These are phyloP conservation scores for Scaptodrosophila latifasciaeformis DNA, from an alignment of 2,888 invertebrate genomes.

Conservation along the genomic window DNA sequence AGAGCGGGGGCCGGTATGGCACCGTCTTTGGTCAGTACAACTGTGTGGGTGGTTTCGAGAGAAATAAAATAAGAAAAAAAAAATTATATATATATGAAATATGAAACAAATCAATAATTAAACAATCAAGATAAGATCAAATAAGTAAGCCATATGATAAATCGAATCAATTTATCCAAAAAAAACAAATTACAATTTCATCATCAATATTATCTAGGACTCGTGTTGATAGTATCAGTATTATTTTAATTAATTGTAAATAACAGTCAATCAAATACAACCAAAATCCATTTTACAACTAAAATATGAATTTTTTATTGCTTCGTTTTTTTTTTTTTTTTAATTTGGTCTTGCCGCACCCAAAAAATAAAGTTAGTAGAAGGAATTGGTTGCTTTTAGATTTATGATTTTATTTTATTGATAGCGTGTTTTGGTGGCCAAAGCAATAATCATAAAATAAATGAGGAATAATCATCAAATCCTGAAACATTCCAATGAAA, in stretches of 20 bases:
- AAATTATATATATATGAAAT: conserved; percentile 15
- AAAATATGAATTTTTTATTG: not conserved
- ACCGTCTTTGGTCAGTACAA: conserved; percentile 75
- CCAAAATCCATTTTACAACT: conserved; percentile 25
- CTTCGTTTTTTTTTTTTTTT: not conserved
- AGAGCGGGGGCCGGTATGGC: conserved; percentile 76
- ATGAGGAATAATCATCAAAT: too few species aligned
- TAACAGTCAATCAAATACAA: conserved; percentile 32
- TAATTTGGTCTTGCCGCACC: not conserved
- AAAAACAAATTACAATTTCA: conserved; percentile 7
- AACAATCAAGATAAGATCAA: not conserved
- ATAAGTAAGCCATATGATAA: too few species aligned
- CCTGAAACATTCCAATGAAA: too few species aligned
- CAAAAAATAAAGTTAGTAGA: too few species aligned
- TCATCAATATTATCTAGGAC: too few species aligned
- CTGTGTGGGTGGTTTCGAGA: conserved; percentile 69
- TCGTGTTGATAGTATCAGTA: conserved; percentile 24
- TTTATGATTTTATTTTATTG: too few species aligned
- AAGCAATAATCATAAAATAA: too few species aligned
- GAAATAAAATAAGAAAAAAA: conserved; percentile 48
- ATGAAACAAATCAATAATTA: not conserved
- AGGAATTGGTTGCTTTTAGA: too few species aligned
- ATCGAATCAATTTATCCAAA: conserved; percentile 57
- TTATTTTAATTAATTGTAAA: conserved; percentile 26
- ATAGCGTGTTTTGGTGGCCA: too few species aligned